phyloP scores from a whole-genome alignment of 2,113 vertebrate genomes.

The Ceyx melanurus region DNA sequence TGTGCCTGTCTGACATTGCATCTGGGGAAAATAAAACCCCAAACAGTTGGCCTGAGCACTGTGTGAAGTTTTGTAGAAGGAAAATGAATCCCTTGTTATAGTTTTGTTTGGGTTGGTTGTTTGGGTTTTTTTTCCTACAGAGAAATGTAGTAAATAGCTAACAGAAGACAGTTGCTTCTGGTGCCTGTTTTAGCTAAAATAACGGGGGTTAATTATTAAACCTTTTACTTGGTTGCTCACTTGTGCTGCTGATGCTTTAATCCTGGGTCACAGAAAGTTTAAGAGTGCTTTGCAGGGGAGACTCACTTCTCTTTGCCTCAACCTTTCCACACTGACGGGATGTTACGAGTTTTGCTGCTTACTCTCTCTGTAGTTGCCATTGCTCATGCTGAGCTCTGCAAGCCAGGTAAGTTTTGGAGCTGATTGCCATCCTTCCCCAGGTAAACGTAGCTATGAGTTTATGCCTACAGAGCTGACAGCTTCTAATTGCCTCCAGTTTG shows the following conservation, averaged over 20 bases:
- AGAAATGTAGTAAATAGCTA: slow-evolving; percentile 51
- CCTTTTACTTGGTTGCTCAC: slow-evolving; percentile 50
- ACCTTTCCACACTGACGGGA: slow-evolving; percentile 63
- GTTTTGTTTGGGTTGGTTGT: not conserved
- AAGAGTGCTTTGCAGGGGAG: slow-evolving; percentile 56
- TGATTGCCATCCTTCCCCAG: not conserved
- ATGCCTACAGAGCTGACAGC: not conserved
- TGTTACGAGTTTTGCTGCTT: slow-evolving; percentile 74
- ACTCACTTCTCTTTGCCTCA: slow-evolving; percentile 42
- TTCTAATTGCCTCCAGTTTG: not conserved
- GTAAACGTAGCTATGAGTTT: not conserved
- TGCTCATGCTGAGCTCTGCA: slow-evolving; percentile 70
- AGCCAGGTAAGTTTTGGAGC: slow-evolving; percentile 71
- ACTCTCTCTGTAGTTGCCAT: slow-evolving; percentile 53
- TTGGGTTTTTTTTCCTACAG: not conserved
- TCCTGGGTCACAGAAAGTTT: slow-evolving; percentile 72
- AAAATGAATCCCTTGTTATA: not conserved
- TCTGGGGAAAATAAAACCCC: not conserved
- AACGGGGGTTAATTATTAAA: slow-evolving; percentile 78
- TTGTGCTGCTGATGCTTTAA: slow-evolving; percentile 69
- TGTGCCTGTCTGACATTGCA: not conserved
- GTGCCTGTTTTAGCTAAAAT: slow-evolving; percentile 59
- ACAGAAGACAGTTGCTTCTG: slow-evolving; percentile 45
- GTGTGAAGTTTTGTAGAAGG: not conserved
- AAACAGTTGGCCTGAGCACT: not conserved